Evolutionary conservation across 2,888 invertebrate species (phyloP), one percentile per base, ranked within the genome.

Genomic region (Onthophagus sagittarius): DNA sequence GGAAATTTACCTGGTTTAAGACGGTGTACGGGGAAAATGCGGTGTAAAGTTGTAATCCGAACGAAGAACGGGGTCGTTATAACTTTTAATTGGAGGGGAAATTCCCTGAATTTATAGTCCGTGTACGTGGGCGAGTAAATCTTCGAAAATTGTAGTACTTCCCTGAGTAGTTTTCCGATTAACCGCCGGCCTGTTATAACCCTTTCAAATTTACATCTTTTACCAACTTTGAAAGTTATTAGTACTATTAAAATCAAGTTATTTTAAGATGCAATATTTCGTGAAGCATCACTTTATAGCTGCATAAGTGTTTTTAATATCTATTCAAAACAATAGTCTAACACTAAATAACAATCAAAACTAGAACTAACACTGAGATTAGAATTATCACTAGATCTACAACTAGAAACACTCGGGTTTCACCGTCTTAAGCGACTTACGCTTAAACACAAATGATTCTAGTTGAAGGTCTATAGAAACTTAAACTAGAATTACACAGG

Each of bases 41-140:
- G 67, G 23, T n/a, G 67, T 23, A 67, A 23, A 31, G 31, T 15
- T 67, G 67, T 67, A 67, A 67, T 67, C 32, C 63, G 63, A 63
- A 63, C 15, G 14, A 63, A 63, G 15, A 7, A 14, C 63, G 63
- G 63, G 63, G 39, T 53, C 39, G 39, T 53, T 53, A 53, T 53
- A 67, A 67, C 23, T 67, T 67, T 67, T 67, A 67, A 67, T 67
- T 67, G 67, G 67, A 70, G 15, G 69, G 74, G 75, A 72, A 75
- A 72, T 53, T 53, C 39, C 39, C 39, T 53, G 11, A 11, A 53
- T 53, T 53, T 53, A 53, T 53, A 11, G 39, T 7, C 11, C 39
- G 39, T 53, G 39, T 53, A 53, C 39, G 39, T 53, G 39, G 11
- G 39, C 39, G 39, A 11, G 39, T 53, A 53, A 53, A 53, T 53